phyloP scores from a whole-genome alignment of 2,113 vertebrate genomes.

The Montifringilla adamsi region DNA sequence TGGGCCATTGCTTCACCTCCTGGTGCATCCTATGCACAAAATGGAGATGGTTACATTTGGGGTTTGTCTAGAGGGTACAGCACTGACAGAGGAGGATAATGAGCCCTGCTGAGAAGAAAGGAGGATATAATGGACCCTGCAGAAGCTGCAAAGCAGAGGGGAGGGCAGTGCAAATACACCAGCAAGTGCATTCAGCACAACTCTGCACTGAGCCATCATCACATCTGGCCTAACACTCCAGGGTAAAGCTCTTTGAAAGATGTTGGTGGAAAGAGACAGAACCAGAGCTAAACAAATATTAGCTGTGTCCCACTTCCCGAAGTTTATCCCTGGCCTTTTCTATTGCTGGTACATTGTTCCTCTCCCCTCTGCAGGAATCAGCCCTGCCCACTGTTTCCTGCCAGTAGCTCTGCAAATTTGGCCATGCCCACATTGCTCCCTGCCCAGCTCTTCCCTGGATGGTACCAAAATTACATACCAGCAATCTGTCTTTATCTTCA shows the following conservation, averaged over 20 bases:
- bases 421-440: background rate
- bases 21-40: rapidly evolving
- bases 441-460: background rate
- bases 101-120: background rate
- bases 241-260: background rate
- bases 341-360: background rate
- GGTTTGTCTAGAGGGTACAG: background rate
- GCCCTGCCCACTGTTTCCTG: background rate
- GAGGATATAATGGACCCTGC: background rate
- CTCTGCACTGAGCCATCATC: background rate
- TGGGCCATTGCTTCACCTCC: background rate
- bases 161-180: background rate
- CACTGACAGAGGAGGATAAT: background rate
- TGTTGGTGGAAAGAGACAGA: background rate
- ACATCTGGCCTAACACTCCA: background rate
- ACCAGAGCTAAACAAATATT: background rate
- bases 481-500: background rate
- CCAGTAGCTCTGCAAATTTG: background rate
- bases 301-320: background rate
- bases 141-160: background rate
- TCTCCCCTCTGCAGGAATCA: background rate
- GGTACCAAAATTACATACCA: background rate
- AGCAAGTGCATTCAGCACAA: background rate
- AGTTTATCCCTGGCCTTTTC: background rate
- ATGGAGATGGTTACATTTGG: background rate